Conservation (phyloP, 2,113 vertebrate genomes). For the Prunella himalayana region DNA sequence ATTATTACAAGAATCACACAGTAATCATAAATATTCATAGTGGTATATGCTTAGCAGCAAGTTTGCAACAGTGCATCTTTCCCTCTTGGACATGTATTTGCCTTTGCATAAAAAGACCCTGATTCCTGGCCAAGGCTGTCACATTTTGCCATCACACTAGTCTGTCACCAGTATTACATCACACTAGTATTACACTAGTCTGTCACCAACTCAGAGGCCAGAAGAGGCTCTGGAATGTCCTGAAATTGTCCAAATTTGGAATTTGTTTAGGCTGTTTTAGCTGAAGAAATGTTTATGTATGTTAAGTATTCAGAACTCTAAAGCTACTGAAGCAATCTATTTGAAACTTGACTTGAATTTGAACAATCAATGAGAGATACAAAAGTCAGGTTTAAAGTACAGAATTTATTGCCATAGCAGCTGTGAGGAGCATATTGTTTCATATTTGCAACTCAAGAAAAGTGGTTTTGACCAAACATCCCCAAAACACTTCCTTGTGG, state of each 20-base stretch:
- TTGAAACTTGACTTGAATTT: slow-evolving; percentile 12
- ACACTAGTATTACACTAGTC: not conserved
- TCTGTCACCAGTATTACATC: slow-evolving; percentile 39
- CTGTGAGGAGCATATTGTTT: not conserved
- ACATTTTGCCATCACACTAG: not conserved
- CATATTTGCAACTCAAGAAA: not conserved
- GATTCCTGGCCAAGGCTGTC: not conserved
- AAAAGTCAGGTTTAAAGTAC: not conserved
- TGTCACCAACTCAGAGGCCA: not conserved
- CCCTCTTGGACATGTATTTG: not conserved
- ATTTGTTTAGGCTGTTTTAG: slow-evolving; percentile 7
- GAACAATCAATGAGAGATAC: not conserved
- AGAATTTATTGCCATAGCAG: not conserved
- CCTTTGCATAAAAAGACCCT: not conserved
- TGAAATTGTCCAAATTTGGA: slow-evolving; percentile 13
- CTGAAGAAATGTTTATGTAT: not conserved
- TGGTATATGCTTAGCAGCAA: not conserved
- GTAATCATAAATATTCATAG: not conserved
- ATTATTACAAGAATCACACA: not conserved
- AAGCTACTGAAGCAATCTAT: slow-evolving; percentile 38
- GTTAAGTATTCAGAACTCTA: not conserved
- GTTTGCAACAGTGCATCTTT: not conserved
- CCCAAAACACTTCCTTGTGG: not conserved
- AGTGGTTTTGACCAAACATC: not conserved
- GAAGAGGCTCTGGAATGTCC: not conserved